Conservation (phyloP, 2,888 invertebrate genomes). For the Acholoe squamosa region DNA sequence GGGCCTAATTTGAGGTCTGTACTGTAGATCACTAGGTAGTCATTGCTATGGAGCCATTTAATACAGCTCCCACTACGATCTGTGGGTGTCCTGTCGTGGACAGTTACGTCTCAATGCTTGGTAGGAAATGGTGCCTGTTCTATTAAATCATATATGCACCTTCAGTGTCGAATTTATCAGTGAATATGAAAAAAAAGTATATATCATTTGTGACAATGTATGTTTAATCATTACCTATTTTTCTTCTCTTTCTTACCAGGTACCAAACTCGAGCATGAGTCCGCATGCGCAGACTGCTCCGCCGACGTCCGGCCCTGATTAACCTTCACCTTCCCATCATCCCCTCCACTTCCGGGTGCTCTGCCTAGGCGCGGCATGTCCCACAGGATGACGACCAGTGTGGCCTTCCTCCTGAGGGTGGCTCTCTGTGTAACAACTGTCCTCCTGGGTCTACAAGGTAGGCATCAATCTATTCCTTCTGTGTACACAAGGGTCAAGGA, state of each 20-base stretch:
- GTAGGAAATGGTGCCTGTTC: background rate
- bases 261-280: background rate
- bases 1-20: too few species aligned
- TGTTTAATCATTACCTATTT: too few species aligned
- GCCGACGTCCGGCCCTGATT: slow-evolving; percentile 1
- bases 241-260: background rate
- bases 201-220: too few species aligned
- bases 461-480: background rate
- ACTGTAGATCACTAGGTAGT: too few species aligned
- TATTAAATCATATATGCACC: background rate
- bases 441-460: slow-evolving; percentile 14
- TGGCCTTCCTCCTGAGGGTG: background rate
- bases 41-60: too few species aligned
- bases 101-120: too few species aligned
- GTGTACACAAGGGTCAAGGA: too few species aligned
- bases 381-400: background rate
- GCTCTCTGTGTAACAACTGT: background rate
- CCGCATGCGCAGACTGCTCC: slow-evolving; percentile 7
- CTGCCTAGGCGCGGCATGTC: background rate
- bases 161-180: background rate
- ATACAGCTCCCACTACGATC: too few species aligned
- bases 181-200: background rate
- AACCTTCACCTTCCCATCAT: background rate
- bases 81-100: too few species aligned
- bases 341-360: background rate